A percentile compares a stretch with the other conserved stretches of the same genome.
Conservation (phyloP, 2,888 invertebrate genomes). For the Macaria notata region DNA sequence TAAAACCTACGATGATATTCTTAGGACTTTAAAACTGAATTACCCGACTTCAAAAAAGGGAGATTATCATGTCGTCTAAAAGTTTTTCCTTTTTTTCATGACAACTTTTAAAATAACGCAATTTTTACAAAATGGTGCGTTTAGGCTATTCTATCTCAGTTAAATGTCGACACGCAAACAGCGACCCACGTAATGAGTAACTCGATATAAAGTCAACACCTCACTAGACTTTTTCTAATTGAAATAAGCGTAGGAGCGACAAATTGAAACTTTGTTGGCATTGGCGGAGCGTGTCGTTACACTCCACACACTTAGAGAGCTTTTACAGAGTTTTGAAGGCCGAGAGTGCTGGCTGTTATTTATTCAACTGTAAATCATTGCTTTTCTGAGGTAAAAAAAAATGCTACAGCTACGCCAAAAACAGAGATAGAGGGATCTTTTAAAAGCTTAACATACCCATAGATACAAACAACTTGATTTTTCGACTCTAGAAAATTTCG, state of each 20-base stretch:
- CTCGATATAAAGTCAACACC: constrained; percentile 19
- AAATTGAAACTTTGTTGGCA: constrained; percentile 11
- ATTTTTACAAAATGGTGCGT: background rate
- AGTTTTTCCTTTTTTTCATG: too few relatives aligned
- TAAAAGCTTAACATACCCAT: too few relatives aligned
- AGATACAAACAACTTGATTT: too few relatives aligned
- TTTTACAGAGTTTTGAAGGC: constrained; percentile 9
- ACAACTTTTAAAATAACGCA: too few relatives aligned
- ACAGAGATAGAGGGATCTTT: too few relatives aligned
- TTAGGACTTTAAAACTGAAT: too few relatives aligned
- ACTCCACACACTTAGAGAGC: background rate
- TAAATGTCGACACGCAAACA: constrained; percentile 4
- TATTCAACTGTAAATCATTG: constrained; percentile 10
- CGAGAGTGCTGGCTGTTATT: constrained; percentile 13
- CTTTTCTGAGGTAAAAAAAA: background rate
- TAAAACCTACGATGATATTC: too few relatives aligned
- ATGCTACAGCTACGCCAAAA: too few relatives aligned
- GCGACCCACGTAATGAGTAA: constrained; percentile 14
- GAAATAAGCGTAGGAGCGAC: constrained; percentile 17
- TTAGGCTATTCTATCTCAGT: background rate
- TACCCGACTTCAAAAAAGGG: too few relatives aligned
- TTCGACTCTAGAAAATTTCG: too few relatives aligned
- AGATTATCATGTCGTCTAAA: too few relatives aligned
- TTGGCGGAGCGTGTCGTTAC: constrained; percentile 12
- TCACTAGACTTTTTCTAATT: constrained; percentile 19